phyloP scores from a whole-genome alignment of 2,113 vertebrate genomes.

The Parotia lawesii region DNA sequence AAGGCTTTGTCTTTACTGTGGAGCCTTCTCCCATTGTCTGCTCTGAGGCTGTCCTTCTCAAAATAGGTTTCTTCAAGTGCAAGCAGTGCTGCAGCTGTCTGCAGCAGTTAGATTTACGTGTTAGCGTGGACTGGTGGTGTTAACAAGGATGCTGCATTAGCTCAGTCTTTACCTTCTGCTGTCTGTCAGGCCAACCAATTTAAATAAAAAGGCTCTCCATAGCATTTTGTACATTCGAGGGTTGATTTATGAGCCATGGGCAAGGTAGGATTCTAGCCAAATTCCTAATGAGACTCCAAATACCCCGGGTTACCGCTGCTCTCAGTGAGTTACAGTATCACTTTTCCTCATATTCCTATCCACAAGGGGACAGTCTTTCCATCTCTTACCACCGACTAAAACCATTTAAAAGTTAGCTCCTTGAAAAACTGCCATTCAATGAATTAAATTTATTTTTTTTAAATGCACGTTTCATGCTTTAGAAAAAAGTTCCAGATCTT shows the following conservation, averaged over 20 bases:
- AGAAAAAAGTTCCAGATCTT: background rate
- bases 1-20: background rate
- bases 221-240: background rate
- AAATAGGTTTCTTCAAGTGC: background rate
- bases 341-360: slow-evolving; percentile 32
- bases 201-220: background rate
- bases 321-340: background rate
- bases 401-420: background rate
- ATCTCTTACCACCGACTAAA: slow-evolving; percentile 20
- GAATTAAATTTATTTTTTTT: background rate
- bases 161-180: background rate
- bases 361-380: slow-evolving; percentile 70
- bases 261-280: background rate
- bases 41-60: background rate
- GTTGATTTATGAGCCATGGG: background rate
- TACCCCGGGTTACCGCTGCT: background rate
- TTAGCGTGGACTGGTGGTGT: background rate
- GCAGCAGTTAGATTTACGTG: background rate
- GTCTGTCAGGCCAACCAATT: background rate
- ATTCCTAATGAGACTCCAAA: background rate
- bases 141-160: background rate
- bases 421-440: background rate
- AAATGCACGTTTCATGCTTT: background rate
- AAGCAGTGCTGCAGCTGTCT: background rate
- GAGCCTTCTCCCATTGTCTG: background rate